A percentile compares a stretch with the other conserved stretches of the same genome.
Evolutionary conservation across 2,113 vertebrate species (phyloP).

Genomic region (Triplophysa tibetana): DNA sequence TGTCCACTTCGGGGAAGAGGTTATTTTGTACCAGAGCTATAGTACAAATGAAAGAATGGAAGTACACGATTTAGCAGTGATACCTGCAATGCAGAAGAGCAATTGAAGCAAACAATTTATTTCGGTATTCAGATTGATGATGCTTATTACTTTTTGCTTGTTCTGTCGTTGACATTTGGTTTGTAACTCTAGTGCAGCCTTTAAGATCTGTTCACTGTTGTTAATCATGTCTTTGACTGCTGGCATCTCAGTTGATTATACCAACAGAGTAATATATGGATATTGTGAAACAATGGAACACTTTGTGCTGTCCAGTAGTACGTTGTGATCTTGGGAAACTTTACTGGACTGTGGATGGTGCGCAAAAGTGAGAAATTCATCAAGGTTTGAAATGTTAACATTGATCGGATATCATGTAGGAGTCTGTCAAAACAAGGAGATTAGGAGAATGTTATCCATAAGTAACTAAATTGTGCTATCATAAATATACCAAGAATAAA

Average conservation of each 20-base stretch:
- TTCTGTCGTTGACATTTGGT: neutral
- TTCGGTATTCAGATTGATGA: neutral
- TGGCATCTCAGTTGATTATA: neutral
- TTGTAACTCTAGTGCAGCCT: neutral
- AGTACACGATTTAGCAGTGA: neutral
- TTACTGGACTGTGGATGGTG: neutral
- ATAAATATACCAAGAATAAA: neutral
- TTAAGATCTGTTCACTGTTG: neutral
- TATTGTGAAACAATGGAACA: neutral
- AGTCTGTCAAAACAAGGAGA: too few relatives aligned
- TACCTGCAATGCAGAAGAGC: neutral
- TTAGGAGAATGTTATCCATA: too few relatives aligned
- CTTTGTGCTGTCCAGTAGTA: neutral
- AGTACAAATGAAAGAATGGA: neutral
- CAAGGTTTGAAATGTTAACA: too few relatives aligned
- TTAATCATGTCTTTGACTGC: neutral
- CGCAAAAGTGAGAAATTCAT: neutral
- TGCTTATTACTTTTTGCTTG: neutral
- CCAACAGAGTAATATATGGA: neutral
- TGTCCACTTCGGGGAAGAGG: neutral
- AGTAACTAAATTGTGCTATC: too few relatives aligned
- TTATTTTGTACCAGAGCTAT: neutral
- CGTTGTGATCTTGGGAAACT: neutral
- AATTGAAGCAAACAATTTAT: neutral
- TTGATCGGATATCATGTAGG: too few relatives aligned